Evolutionary conservation across 2,888 invertebrate species (phyloP), one percentile per base, ranked within the genome.

Genomic region (Orgyia antiqua): DNA sequence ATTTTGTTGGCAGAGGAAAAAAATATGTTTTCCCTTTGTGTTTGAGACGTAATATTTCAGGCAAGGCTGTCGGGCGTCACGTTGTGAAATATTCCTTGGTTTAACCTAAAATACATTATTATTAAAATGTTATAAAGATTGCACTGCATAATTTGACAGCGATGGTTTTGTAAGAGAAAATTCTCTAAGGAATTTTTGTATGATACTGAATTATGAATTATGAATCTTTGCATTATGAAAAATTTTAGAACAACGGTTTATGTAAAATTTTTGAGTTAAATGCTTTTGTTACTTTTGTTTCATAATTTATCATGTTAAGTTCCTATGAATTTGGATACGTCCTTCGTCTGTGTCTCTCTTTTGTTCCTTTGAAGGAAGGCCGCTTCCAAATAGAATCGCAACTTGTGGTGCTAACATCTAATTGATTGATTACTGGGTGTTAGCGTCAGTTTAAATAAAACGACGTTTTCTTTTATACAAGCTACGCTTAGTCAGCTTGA

Each of bases 1-100:
- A 53, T 55, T 62, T 57, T 59, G 57, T 56, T 52, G 38, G 47
- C 42, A 42, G 38, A 41, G 46, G 49, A 48, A 57, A 62, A 59
- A 67, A 63, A 67, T 58, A 55, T 55, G 53, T 60, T 61, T 55
- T 57, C 50, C 53, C 52, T 63, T 67, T 67, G 60, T 70, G 52
- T 69, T 68, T 60, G 58, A 59, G 58, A 51, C 44, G 62, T 45
- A 62, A 67, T 63, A 68, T 68, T 65, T 66, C 59, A 52, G 39
- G 23, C 40, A 34, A 33, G 39, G 46, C 42, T 45, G 49, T 45
- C 56, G 42, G 29, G 21, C 36, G 44, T 38, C 31, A 30, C 34
- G 38, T 36, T 44, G 36, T 45, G 44, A 28, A 40, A 51, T 46
- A 42, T 40, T 36, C 32, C 32, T 24, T 33, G 35, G 49, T 51